Base-by-base conservation (phyloP, 2,888 invertebrate genomes). In the Ophion costatus region DNA sequence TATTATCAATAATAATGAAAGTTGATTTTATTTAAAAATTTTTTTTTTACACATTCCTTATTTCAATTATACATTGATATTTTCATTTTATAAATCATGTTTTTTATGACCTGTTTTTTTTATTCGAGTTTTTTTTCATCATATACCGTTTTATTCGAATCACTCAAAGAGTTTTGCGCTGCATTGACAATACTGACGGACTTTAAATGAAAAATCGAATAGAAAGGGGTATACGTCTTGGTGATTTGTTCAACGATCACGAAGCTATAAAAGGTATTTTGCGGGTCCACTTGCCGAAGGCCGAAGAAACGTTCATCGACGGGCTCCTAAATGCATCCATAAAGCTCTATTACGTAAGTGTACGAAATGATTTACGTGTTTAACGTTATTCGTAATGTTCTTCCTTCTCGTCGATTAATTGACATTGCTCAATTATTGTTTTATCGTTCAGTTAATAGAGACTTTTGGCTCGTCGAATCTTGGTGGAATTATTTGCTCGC, bases 141-240 rank as follows among this genome's bases (percentile, higher is more conserved):
- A 29, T 29, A 29, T 29, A 29, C 29, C 4, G 0, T 9, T 38
- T 9, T 38, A 38, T 38, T 38, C 38, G 38, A 38, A 38, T 51
- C 0, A 14, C 17, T 51, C 0, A 45, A 10, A 14, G 10, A 45
- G 1, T 4, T 14, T 51, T 17, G 45, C 51, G 51, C 14, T 51
- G 51, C 17, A 17, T 17, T 17, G 17, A 51, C 4, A 51, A 51
- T 51, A 51, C 11, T 51, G 14, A 51, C 17, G 17, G 17, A 3
- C 4, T 51, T 51, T 11, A 17, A 4, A 17, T 51, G 0, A 51
- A 51, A 51, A 45, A 45, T 14, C 3, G 17, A 51, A 71, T 92
- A 95, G 95, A 94, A 91, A 93, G 94, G 69, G 95, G 95, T n/a
- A 90, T 95, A 20, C 94, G 91, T 87, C 93, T 95, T 2, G 91